Evolutionary conservation across 2,888 invertebrate species (phyloP), one percentile per base, ranked within the genome.

Genomic region (Acleris emargana): DNA sequence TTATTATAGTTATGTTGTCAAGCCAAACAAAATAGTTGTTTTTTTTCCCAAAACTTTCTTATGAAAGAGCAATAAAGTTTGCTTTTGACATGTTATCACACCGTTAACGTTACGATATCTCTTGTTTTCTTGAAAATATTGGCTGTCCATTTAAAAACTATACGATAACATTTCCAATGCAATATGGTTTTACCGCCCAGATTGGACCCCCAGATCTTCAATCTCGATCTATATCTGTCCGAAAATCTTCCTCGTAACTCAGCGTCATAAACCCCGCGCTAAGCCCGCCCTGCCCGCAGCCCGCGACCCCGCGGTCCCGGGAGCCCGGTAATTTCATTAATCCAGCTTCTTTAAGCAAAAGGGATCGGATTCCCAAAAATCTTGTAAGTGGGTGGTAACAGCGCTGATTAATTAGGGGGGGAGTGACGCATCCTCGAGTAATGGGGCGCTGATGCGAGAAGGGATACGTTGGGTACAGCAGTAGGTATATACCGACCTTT

Each of bases 251-350:
- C 38, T 49, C 47, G 38, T 32, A 32, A 9, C 38, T 28, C 32
- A n/a, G 9, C 9, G 32, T 43, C 62, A 59, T 61, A 58, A 61
- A 47, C 47, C 66, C 50, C 57, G 25, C 32, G 53, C 53, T 38
- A 42, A 42, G 42, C 20, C 22, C n/a, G 32, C 3, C 18, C 9
- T 50, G 50, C 53, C 52, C 32, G 18, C 57, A 28, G 53, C 51
- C 54, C 25, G 20, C 20, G 20, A 20, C 20, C 20, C 20, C n/a
- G n/a, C n/a, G n/a, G n/a, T n/a, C n/a, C 52, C 60, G 62, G 47
- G 57, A 49, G 47, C 67, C 59, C 58, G 68, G 55, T 64, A 62
- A 66, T 62, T 62, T 63, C 60, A 66, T 69, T 66, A 64, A 60
- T 53, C 66, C 49, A 42, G 54, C 54, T 49, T 62, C 62, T 62